Percentiles rank a stretch among this genome's conserved stretches.
phyloP scores from a whole-genome alignment of 2,113 vertebrate species.

The Stictonetta naevosa region DNA sequence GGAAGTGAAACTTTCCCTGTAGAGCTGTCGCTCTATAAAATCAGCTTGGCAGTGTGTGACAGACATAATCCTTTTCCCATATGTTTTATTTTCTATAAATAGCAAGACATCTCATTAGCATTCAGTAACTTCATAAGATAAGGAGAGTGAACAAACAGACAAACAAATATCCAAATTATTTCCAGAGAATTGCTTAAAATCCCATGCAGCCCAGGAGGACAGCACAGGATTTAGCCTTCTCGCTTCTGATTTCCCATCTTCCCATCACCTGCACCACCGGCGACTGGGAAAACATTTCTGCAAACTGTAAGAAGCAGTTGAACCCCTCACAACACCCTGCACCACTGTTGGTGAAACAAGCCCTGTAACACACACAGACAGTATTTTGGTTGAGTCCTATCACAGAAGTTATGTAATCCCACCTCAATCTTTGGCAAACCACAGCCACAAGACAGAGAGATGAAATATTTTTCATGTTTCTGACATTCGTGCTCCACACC shows the following conservation, averaged over 20 bases:
- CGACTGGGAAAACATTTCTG: neutral
- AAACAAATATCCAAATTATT: conserved; percentile 52
- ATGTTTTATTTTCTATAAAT: conserved; percentile 71
- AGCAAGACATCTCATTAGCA: conserved; percentile 57
- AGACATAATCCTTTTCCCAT: conserved; percentile 70
- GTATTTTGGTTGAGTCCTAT: accelerated
- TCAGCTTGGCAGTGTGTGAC: conserved; percentile 69
- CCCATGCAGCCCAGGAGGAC: neutral
- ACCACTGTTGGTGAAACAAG: neutral
- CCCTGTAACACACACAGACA: accelerated
- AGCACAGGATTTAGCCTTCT: neutral
- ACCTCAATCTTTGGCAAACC: neutral
- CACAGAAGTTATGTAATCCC: neutral
- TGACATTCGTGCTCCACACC: neutral
- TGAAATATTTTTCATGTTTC: neutral
- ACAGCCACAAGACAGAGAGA: neutral
- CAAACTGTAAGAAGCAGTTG: neutral
- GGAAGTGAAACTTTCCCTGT: conserved; percentile 48
- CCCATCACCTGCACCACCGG: neutral
- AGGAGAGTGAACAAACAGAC: conserved; percentile 48
- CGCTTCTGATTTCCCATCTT: neutral
- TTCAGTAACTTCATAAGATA: conserved; percentile 51
- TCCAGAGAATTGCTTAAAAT: conserved; percentile 37
- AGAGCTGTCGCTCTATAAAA: conserved; percentile 40
- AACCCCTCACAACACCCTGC: neutral